phyloP scores from a whole-genome alignment of 2,888 invertebrate genomes.

The Eilema griseolum region DNA sequence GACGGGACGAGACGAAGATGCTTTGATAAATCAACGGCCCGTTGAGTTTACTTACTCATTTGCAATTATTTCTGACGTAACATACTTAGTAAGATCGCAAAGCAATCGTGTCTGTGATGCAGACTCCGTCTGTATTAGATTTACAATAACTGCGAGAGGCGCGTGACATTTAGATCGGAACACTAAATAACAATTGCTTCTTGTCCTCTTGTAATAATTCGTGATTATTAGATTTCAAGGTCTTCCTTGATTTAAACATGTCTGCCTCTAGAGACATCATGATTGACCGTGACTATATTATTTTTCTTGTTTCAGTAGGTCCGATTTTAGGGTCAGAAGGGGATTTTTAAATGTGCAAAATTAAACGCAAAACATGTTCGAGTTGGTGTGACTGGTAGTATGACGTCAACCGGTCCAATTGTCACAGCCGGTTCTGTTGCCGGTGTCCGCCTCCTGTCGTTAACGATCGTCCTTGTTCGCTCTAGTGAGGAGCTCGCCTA shows the following conservation, averaged over 20 bases:
- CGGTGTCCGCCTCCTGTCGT: not conserved
- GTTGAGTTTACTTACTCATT: too few species aligned
- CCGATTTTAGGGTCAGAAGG: not conserved
- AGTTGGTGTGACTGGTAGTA: not conserved
- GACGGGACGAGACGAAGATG: not conserved
- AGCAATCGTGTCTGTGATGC: not conserved
- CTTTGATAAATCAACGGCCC: too few species aligned
- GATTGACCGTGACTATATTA: not conserved
- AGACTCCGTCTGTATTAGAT: not conserved
- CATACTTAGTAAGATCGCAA: too few species aligned
- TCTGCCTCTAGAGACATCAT: not conserved
- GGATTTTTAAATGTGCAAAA: not conserved
- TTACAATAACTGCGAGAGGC: not conserved
- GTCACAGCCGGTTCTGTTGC: not conserved
- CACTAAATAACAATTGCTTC: not conserved
- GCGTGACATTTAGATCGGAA: not conserved
- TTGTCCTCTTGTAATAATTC: not conserved
- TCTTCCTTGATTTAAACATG: not conserved
- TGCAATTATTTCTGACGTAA: too few species aligned
- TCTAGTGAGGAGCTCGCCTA: not conserved
- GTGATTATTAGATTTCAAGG: not conserved
- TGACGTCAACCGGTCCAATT: not conserved
- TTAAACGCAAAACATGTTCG: not conserved
- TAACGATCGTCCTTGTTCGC: not conserved
- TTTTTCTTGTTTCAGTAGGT: not conserved